Conservation (phyloP, 2,797 vertebrate species). For the Mus minutoides region DNA sequence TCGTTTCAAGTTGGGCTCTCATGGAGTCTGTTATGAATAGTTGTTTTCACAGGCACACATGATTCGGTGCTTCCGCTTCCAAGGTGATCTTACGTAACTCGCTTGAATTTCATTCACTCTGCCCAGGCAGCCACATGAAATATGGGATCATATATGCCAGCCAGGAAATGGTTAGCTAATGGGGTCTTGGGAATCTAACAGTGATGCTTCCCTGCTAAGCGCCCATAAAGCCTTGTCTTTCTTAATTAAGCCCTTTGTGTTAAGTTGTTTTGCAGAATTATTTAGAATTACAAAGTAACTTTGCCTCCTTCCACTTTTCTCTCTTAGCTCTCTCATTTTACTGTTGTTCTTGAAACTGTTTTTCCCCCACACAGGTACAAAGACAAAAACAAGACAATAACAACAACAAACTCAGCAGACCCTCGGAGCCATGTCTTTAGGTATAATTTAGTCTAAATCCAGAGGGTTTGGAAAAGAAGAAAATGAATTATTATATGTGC, state of each 20-base stretch:
- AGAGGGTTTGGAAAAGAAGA: neutral
- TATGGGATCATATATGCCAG: neutral
- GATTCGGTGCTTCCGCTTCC: slow-evolving; percentile 33
- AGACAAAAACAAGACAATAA: neutral
- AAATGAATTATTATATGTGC: neutral
- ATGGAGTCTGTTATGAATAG: neutral
- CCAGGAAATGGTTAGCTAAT: slow-evolving; percentile 16
- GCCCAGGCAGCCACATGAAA: neutral
- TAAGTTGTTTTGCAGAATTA: neutral
- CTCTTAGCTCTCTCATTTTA: neutral
- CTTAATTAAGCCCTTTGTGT: neutral
- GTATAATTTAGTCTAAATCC: neutral
- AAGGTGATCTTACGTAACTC: slow-evolving; percentile 20
- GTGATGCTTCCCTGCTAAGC: neutral
- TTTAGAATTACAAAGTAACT: neutral
- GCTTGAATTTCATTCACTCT: slow-evolving; percentile 37
- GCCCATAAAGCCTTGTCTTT: neutral
- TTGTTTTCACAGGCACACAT: slow-evolving; percentile 23
- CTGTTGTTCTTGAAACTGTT: neutral
- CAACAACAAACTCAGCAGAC: neutral
- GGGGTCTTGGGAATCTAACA: slow-evolving; percentile 7
- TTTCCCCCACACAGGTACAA: neutral
- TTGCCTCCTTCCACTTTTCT: neutral
- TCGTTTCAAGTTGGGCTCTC: neutral
- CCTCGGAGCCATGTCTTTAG: neutral